These are phyloP conservation scores for Ostrea edulis DNA, from an alignment of 1,140 invertebrate species.

Conservation along the genomic window DNA sequence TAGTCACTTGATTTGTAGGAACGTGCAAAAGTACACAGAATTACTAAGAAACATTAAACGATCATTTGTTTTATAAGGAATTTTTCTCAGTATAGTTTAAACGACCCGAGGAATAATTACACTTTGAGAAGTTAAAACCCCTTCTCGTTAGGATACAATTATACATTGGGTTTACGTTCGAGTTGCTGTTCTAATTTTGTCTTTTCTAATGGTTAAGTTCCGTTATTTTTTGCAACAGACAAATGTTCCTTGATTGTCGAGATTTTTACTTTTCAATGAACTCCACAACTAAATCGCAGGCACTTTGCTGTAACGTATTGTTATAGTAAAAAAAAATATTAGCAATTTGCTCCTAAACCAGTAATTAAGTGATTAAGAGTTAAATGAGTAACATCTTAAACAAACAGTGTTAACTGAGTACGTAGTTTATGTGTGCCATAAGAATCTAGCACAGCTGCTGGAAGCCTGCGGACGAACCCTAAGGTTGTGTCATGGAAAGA, in stretches of 20 bases:
- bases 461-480: not conserved
- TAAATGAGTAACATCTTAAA: not conserved
- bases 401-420: not conserved
- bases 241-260: not conserved
- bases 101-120: not conserved
- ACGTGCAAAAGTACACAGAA: not conserved
- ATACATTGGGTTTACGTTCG: not conserved
- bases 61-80: not conserved
- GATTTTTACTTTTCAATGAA: not conserved
- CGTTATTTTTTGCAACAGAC: slow-evolving; percentile 11
- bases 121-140: not conserved
- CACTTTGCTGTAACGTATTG: not conserved
- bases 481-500: not conserved
- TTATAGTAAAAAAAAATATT: not conserved
- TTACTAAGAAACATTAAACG: not conserved
- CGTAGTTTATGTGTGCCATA: not conserved
- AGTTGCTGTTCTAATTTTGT: not conserved
- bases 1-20: not conserved
- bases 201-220: not conserved
- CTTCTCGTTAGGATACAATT: not conserved
- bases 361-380: not conserved
- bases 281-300: not conserved
- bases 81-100: not conserved
- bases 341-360: not conserved
- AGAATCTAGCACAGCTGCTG: not conserved